These are phyloP conservation scores for Dendrolimus pini DNA, from an alignment of 2,888 invertebrate species.

Conservation along the genomic window DNA sequence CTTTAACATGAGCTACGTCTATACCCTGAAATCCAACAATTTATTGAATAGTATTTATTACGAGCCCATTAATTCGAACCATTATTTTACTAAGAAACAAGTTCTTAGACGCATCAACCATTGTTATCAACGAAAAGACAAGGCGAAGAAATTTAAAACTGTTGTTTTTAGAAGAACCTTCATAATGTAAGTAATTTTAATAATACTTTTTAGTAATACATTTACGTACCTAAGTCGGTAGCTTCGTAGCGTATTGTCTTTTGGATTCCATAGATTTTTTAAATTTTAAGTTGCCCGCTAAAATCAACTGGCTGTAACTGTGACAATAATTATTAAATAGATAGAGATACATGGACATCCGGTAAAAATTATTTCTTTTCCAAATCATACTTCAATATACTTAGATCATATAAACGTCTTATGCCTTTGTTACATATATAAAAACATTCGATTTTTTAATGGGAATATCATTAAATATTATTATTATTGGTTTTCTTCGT, in stretches of 20 bases:
- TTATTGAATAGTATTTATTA: slow-evolving; percentile 31
- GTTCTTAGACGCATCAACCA: slow-evolving; percentile 41
- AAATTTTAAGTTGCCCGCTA: too few species aligned
- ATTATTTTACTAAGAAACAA: slow-evolving; percentile 29
- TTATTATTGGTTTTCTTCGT: too few species aligned
- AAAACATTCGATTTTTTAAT: too few species aligned
- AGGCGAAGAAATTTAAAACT: slow-evolving; percentile 57
- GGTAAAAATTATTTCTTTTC: too few species aligned
- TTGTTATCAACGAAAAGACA: slow-evolving; percentile 50
- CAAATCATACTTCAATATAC: too few species aligned
- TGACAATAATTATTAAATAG: too few species aligned
- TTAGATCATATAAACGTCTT: too few species aligned
- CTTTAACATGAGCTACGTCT: slow-evolving; percentile 56
- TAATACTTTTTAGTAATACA: slow-evolving; percentile 1
- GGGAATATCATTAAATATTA: too few species aligned
- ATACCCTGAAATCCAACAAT: slow-evolving; percentile 36
- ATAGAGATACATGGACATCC: too few species aligned
- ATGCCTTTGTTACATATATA: too few species aligned
- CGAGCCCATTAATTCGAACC: slow-evolving; percentile 21
- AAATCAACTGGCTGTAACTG: too few species aligned
- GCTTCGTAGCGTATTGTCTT: not conserved
- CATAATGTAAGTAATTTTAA: slow-evolving; percentile 55
- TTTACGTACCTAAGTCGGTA: not conserved
- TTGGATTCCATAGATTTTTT: not conserved
- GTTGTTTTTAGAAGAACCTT: slow-evolving; percentile 43